A percentile compares a stretch with the other conserved stretches of the same genome.
These are phyloP conservation scores for Aselliscus stoliczkanus DNA, from an alignment of 2,797 vertebrate species.

Conservation along the genomic window DNA sequence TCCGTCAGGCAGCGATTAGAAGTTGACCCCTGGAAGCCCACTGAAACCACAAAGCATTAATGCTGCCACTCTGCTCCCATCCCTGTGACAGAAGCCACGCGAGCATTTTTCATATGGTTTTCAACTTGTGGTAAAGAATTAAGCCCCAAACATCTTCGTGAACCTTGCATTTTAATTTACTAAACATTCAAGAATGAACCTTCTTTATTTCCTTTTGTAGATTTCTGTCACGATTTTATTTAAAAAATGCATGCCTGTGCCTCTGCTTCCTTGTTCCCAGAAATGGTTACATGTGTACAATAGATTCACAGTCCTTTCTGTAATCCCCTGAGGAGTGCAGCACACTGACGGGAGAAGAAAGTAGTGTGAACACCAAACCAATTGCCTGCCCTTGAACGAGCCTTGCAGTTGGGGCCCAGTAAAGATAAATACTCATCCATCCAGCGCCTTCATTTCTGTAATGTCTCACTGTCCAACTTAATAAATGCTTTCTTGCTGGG, in stretches of 20 bases:
- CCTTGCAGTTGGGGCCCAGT: conserved; percentile 65
- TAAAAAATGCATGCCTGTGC: background rate
- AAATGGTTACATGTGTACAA: background rate
- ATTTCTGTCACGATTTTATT: conserved; percentile 11
- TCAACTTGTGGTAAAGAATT: conserved; percentile 45
- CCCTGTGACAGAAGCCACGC: conserved; percentile 34
- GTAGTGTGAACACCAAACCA: conserved; percentile 49
- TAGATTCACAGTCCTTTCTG: background rate
- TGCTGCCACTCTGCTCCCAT: background rate
- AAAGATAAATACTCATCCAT: conserved; percentile 83
- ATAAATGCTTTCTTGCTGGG: conserved; percentile 82
- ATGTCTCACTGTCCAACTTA: conserved; percentile 82
- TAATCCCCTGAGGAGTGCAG: background rate
- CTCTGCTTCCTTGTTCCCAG: background rate
- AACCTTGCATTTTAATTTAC: conserved; percentile 31
- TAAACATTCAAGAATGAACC: conserved; percentile 27
- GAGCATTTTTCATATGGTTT: conserved; percentile 61
- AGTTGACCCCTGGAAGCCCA: conserved; percentile 69
- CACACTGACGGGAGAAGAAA: background rate
- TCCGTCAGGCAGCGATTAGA: conserved; percentile 69
- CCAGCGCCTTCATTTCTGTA: conserved; percentile 82
- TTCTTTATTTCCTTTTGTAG: conserved; percentile 13
- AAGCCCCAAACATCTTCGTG: conserved; percentile 14
- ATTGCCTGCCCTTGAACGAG: conserved; percentile 40
- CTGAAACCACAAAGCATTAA: conserved; percentile 70